Conservation (phyloP, 2,888 invertebrate species). For the Cheilosia pagana region DNA sequence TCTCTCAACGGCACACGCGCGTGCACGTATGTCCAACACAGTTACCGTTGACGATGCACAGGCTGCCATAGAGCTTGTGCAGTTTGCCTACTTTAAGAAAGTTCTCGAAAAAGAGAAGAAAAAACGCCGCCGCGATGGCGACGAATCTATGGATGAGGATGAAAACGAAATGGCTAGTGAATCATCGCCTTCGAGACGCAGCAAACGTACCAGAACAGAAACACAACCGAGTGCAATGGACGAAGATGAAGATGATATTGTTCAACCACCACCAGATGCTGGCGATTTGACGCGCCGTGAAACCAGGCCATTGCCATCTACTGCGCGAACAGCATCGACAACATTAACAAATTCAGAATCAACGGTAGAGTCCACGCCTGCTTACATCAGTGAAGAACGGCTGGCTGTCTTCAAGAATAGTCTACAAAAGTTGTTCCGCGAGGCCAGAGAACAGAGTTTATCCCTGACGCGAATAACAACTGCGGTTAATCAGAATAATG, state of each 20-base stretch:
- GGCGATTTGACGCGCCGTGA: constrained; percentile 82
- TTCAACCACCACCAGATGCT: constrained; percentile 80
- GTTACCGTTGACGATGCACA: constrained; percentile 94
- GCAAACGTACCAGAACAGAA: constrained; percentile 79
- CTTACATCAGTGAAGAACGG: constrained; percentile 83
- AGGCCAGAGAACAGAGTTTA: constrained; percentile 90
- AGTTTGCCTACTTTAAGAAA: constrained; percentile 98
- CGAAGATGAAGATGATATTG: constrained; percentile 79
- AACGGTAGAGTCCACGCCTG: constrained; percentile 75
- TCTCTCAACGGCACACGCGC: constrained; percentile 98
- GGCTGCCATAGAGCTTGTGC: constrained; percentile 95
- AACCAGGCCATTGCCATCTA: constrained; percentile 78
- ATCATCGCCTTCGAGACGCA: constrained; percentile 77
- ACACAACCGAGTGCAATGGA: constrained; percentile 63
- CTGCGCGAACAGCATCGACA: constrained; percentile 60
- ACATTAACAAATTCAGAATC: constrained; percentile 62
- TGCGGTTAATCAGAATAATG: constrained; percentile 87
- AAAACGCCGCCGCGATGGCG: constrained; percentile 86
- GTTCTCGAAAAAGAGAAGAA: constrained; percentile 91
- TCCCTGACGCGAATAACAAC: constrained; percentile 87
- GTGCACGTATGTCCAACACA: constrained; percentile 94
- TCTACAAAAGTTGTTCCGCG: constrained; percentile 90
- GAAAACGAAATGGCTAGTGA: constrained; percentile 81
- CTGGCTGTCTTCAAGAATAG: constrained; percentile 89
- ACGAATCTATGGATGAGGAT: constrained; percentile 85